A percentile compares a stretch with the other conserved stretches of the same genome.
Conservation (phyloP, 2,113 vertebrate species). For the Pseudorasbora parva region DNA sequence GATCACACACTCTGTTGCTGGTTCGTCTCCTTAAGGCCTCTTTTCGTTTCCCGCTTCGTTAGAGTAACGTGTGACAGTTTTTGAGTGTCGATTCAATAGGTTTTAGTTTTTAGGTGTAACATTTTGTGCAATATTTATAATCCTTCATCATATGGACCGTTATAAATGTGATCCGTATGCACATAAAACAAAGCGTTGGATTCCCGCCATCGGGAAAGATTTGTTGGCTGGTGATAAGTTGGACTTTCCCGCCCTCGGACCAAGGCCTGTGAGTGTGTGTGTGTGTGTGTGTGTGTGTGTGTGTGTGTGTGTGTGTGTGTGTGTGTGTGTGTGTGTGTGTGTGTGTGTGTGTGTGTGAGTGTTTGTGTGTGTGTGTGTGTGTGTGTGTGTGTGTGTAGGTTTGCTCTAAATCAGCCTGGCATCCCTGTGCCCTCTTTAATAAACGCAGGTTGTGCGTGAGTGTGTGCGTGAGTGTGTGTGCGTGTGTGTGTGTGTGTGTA, state of each 20-base stretch:
- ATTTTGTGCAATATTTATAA: not conserved
- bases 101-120: not conserved
- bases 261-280: not conserved
- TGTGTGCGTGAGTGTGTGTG: too few relatives aligned
- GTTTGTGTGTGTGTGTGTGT: too few relatives aligned
- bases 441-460: slow-evolving; percentile 66
- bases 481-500: slow-evolving; percentile 72
- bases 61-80: not conserved
- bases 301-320: slow-evolving; percentile 29
- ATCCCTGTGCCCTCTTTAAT: slow-evolving; percentile 52
- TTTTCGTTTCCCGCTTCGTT: too few relatives aligned
- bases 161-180: not conserved
- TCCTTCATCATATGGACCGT: not conserved
- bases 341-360: slow-evolving; percentile 33
- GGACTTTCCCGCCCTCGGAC: slow-evolving; percentile 34
- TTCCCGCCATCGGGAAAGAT: not conserved
- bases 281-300: slow-evolving; percentile 29
- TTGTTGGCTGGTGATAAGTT: not conserved
- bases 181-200: not conserved
- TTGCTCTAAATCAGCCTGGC: slow-evolving; percentile 34
- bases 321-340: slow-evolving; percentile 29
- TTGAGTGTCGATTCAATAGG: not conserved
- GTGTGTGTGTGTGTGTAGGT: slow-evolving; percentile 22
- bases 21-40: too few relatives aligned
- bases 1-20: too few relatives aligned